Evolutionary conservation across 2,113 vertebrate species (phyloP).

Genomic region (Camarhynchus parvulus): DNA sequence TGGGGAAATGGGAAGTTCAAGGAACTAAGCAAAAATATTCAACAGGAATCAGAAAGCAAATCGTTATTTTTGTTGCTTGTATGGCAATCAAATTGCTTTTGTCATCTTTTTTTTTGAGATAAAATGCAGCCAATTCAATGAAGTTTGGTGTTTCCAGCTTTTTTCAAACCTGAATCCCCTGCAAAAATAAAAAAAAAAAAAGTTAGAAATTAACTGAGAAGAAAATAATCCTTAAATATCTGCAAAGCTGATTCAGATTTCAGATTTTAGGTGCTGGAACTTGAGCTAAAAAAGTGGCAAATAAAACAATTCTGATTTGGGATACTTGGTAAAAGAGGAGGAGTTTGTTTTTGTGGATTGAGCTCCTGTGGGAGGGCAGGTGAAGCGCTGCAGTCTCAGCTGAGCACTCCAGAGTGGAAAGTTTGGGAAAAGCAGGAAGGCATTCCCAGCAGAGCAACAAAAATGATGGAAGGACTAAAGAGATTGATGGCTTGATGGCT

Average conservation of each 20-base stretch:
- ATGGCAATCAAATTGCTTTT: background rate
- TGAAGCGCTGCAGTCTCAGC: background rate
- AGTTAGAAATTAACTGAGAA: background rate
- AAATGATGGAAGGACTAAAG: background rate
- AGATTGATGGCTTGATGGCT: slow-evolving; percentile 4
- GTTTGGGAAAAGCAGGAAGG: background rate
- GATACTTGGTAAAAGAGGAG: background rate
- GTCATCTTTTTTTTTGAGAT: background rate
- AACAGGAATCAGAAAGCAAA: background rate
- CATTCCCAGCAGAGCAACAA: background rate
- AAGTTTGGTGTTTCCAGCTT: background rate
- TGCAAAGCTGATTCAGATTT: background rate
- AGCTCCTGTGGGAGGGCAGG: background rate
- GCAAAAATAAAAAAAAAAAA: background rate
- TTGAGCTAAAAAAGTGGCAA: background rate
- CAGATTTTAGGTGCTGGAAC: background rate
- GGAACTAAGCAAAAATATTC: background rate
- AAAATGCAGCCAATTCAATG: background rate
- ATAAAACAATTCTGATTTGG: background rate
- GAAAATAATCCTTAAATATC: background rate
- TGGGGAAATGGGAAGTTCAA: background rate
- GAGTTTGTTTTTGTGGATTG: rapidly evolving
- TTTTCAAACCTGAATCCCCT: background rate
- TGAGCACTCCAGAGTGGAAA: background rate
- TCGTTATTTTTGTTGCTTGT: background rate